Percentiles rank a stretch among this genome's conserved stretches.
Conservation (phyloP, 2,113 vertebrate genomes). For the Deroptyus accipitrinus region DNA sequence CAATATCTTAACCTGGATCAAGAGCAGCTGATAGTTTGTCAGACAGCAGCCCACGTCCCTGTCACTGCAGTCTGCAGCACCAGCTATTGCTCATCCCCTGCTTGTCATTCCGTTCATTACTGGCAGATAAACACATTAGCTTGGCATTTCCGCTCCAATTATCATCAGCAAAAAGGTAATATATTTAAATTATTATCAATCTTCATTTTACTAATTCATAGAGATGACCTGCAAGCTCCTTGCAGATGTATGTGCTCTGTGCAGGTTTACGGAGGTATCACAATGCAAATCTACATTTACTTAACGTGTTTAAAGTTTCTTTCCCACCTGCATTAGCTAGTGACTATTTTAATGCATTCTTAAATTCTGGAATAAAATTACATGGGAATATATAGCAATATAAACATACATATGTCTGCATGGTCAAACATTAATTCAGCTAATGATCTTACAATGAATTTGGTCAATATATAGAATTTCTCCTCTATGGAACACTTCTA, state of each 20-base stretch:
- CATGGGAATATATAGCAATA: neutral
- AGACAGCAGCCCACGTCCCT: fast-evolving
- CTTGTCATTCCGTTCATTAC: neutral
- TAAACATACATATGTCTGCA: neutral
- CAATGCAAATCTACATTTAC: neutral
- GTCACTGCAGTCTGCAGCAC: neutral
- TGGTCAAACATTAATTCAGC: neutral
- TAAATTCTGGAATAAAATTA: neutral
- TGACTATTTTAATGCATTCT: neutral
- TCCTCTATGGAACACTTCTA: neutral
- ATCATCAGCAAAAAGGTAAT: neutral
- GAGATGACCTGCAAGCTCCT: neutral
- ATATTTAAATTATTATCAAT: neutral
- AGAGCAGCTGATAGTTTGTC: neutral
- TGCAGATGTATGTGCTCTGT: neutral
- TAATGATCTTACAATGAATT: neutral
- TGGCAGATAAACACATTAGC: neutral
- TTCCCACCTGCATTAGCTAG: neutral
- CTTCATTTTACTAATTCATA: neutral
- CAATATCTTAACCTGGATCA: neutral
- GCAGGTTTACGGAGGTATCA: neutral
- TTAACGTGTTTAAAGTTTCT: neutral
- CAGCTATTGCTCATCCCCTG: neutral
- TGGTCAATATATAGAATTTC: neutral
- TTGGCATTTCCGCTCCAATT: neutral